Percentiles rank a stretch among this genome's conserved stretches.
These are phyloP conservation scores for Tychaedon coryphoeus DNA, from an alignment of 2,113 vertebrate genomes.

Conservation along the genomic window DNA sequence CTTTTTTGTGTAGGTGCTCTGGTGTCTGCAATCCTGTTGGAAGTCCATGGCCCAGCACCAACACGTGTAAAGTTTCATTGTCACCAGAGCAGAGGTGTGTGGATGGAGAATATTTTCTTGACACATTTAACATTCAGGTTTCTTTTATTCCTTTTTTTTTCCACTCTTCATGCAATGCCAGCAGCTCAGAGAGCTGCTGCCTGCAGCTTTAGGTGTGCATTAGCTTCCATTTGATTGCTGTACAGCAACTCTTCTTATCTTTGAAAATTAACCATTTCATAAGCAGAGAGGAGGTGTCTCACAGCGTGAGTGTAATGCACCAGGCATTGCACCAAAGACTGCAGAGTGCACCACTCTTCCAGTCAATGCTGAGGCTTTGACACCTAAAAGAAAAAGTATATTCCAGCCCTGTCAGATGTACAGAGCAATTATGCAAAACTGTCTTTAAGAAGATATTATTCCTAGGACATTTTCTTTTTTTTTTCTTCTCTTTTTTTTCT, in stretches of 20 bases:
- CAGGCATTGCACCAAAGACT: constrained; percentile 62
- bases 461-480: neutral
- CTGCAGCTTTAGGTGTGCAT: constrained; percentile 32
- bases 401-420: constrained; percentile 20
- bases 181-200: neutral
- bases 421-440: constrained; percentile 24
- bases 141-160: neutral
- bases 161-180: neutral
- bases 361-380: constrained; percentile 23
- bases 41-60: neutral
- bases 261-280: constrained; percentile 58
- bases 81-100: neutral
- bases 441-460: constrained; percentile 2
- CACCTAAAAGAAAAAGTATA: constrained; percentile 16
- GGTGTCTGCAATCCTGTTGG: neutral
- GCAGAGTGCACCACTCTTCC: constrained; percentile 40
- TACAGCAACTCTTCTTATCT: constrained; percentile 52
- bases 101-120: neutral
- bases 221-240: constrained; percentile 47
- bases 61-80: neutral
- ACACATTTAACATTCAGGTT: neutral
- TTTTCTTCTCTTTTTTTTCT: too few species aligned
- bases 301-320: constrained; percentile 14
- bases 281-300: constrained; percentile 4
- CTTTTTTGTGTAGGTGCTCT: neutral